Evolutionary conservation across 2,888 invertebrate genomes (phyloP), one percentile per base, ranked within the genome.

Genomic region (Chrysopilus asiliformis): DNA sequence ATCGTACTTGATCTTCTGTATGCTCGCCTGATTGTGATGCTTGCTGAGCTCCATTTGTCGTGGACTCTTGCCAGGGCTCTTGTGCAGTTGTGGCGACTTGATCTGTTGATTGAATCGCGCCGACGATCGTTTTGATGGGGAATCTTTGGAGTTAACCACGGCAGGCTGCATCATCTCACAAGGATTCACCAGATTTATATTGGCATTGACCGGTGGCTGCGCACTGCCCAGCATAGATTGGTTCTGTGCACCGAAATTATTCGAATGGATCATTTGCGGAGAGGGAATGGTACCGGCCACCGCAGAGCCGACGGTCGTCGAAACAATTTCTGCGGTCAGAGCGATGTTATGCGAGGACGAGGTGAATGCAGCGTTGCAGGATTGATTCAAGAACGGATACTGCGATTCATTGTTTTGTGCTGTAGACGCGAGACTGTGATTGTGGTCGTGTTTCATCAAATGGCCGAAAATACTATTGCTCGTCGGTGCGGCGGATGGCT

Each of bases 301-400:
- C 32, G 19, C 26, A 42, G 74, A 72, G 4, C 47, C 39, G n/a
- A 45, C 48, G 10, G 51, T 35, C 4, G 80, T 74, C 33, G 81
- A 79, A 10, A 83, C 80, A 73, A 84, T 80, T 2, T 82, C 80
- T 8, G 82, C 78, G 1, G 83, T 84, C 9, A 85, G 60, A 2
- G 82, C 82, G 66, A 85, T 74, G 51, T 84, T 85, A 54, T 83
- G 83, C 39, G 81, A 78, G 1, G 83, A 81, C 6, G 83, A 77
- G 2, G 84, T 83, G 53, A 85, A 86, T 3, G 85, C 79, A 5
- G 84, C 83, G 5, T 73, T 72, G 36, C 43, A 41, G 22, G 46
- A 22, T 29, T 42, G 42, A 17, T 36, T 24, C 25, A 38, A 26
- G 15, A 39, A 30, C 15, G 43, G 33, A 37, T 42, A 39, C 25